A percentile compares a stretch with the other conserved stretches of the same genome.
These are phyloP conservation scores for Spea hammondii DNA, from an alignment of 2,797 vertebrate species.

Conservation along the genomic window DNA sequence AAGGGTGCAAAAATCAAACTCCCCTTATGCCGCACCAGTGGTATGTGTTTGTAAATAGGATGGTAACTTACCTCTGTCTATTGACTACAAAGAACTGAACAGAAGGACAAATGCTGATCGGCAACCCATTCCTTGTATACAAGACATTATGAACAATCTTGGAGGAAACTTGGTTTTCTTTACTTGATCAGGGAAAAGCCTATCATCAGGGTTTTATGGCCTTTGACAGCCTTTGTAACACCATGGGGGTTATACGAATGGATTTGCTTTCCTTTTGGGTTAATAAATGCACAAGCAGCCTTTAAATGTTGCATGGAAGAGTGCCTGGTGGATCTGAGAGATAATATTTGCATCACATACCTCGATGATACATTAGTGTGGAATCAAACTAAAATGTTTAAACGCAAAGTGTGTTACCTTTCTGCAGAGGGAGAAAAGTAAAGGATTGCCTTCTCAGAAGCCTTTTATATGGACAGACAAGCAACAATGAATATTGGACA, in stretches of 20 bases:
- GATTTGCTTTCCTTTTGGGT: neutral
- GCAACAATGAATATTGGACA: too few relatives aligned
- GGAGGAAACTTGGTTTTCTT: too few relatives aligned
- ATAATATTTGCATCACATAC: neutral
- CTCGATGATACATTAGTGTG: neutral
- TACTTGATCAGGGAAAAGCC: too few relatives aligned
- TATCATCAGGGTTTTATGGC: neutral
- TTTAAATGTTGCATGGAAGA: neutral
- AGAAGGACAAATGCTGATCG: neutral
- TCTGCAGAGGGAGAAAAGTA: too few relatives aligned
- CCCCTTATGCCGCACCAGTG: neutral
- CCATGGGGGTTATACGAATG: neutral
- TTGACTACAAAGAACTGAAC: neutral
- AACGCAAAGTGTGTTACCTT: too few relatives aligned
- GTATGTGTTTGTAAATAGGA: neutral
- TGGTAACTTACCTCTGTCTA: neutral
- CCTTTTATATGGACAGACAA: too few relatives aligned
- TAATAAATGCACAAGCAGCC: neutral
- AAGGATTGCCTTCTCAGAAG: too few relatives aligned
- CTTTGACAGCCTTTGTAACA: neutral
- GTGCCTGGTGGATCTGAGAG: neutral
- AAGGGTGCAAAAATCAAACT: neutral
- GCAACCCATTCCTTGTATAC: neutral
- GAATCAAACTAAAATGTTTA: too few relatives aligned
- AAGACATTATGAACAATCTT: neutral